Base-by-base conservation (phyloP, 2,797 vertebrate genomes). In the Vespertilio murinus region DNA sequence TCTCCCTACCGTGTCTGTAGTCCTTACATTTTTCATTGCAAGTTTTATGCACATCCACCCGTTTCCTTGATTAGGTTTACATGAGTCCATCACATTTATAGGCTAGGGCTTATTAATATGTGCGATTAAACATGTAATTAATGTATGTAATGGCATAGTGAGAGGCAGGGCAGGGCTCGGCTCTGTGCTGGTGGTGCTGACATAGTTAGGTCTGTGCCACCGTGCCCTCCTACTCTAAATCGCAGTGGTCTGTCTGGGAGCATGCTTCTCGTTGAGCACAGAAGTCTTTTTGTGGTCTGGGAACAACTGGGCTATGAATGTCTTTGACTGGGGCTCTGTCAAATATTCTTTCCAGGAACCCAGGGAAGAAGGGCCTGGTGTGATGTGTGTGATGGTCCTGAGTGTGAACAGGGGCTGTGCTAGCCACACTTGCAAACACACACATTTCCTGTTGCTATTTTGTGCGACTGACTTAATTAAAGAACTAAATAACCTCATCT, bases 1-100 rank as follows among this genome's bases (percentile, higher is more conserved):
- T 97, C 93, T 97, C 97, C 97, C 78, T 88, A 61, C 97, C 97
- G 98, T 98, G 97, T 98, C 98, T 73, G 94, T 96, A 97, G 97
- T 98, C 90, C 18, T 98, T 97, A 95, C 95, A 97, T 96, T 98
- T 97, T 97, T 97, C 97, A 96, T 98, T 98, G 97, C 96, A 96
- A 97, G 95, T 98, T 98, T 95, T 97, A 98, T 98, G 97, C 96
- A 97, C 97, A 97, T 97, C 45, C 0, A 30, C 59, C 49, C 86
- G 97, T 97, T 98, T 97, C 97, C 97, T 98, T 98, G 97, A 97
- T 98, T 97, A 97, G 96, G 95, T 97, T 97, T 98, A 97, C 97
- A 94, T 95, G 98, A 97, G 67, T 93, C 95, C 93, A 95, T 96
- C 69, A 92, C 97, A 97, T 95, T 97, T 97, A 95, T 64, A 95